Evolutionary conservation across 2,113 vertebrate species (phyloP).

Genomic region (Pseudorasbora parva): DNA sequence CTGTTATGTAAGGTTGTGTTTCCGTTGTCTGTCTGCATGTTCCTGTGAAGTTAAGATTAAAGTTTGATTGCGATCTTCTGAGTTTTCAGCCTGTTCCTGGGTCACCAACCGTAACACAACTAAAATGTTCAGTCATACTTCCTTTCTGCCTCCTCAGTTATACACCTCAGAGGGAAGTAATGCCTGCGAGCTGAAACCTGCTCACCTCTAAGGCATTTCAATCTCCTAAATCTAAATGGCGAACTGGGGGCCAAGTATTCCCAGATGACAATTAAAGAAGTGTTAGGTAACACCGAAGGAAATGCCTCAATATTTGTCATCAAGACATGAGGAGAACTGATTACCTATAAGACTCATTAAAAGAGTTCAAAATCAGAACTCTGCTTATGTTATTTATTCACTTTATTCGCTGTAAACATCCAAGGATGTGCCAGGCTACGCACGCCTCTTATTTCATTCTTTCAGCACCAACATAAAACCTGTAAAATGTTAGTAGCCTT

Average conservation of each 20-base stretch:
- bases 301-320: slow-evolving; percentile 19
- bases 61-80: too few relatives aligned
- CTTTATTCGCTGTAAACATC: background rate
- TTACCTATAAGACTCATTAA: background rate
- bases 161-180: slow-evolving; percentile 18
- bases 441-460: slow-evolving; percentile 3
- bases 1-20: too few relatives aligned
- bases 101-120: background rate
- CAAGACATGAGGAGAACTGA: background rate
- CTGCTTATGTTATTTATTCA: background rate
- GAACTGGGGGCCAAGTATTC: background rate
- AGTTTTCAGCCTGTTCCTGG: too few relatives aligned
- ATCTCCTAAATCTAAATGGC: slow-evolving; percentile 34
- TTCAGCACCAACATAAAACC: slow-evolving; percentile 29
- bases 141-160: background rate
- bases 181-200: slow-evolving; percentile 21
- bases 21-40: too few relatives aligned
- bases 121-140: slow-evolving; percentile 26
- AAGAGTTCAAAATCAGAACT: slow-evolving; percentile 1
- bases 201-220: slow-evolving; percentile 36
- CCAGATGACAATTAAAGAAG: slow-evolving; percentile 13
- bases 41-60: too few relatives aligned
- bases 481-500: slow-evolving; percentile 28
- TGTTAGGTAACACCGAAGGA: background rate
- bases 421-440: slow-evolving; percentile 4